A percentile compares a stretch with the other conserved stretches of the same genome.
phyloP scores from a whole-genome alignment of 2,888 invertebrate genomes.

The Tetanocera ferruginea region DNA sequence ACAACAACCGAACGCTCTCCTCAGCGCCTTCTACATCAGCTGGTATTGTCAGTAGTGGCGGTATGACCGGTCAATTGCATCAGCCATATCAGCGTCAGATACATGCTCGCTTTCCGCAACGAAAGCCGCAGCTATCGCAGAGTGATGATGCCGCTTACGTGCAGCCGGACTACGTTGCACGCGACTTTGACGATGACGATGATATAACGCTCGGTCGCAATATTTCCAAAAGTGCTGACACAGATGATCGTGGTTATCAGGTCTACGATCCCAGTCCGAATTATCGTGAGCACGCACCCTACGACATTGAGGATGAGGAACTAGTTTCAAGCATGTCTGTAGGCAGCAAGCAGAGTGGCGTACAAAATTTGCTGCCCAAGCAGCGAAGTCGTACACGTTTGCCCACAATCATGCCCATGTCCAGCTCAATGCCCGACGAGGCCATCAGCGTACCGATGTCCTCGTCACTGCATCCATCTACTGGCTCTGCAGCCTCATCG shows the following conservation, averaged over 20 bases:
- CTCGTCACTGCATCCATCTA: constrained; percentile 60
- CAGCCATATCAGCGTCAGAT: constrained; percentile 44
- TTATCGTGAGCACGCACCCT: constrained; percentile 54
- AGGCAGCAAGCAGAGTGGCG: constrained; percentile 55
- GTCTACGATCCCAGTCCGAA: constrained; percentile 65
- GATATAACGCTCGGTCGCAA: constrained; percentile 9
- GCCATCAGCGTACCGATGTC: constrained; percentile 51
- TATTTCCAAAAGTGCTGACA: constrained; percentile 36
- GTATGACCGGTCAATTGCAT: constrained; percentile 20
- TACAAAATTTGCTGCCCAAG: constrained; percentile 59
- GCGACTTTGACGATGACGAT: constrained; percentile 32
- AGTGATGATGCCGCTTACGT: constrained; percentile 58
- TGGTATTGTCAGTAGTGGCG: constrained; percentile 50
- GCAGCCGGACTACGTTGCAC: constrained; percentile 56
- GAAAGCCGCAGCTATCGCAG: constrained; percentile 27
- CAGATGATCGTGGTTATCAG: constrained; percentile 60
- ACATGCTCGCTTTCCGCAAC: constrained; percentile 25
- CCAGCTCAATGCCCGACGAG: constrained; percentile 64
- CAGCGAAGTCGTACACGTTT: constrained; percentile 44
- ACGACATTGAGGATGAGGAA: constrained; percentile 49
- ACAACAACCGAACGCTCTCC: constrained; percentile 53
- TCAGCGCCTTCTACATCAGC: constrained; percentile 63
- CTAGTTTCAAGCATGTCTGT: constrained; percentile 46
- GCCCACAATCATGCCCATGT: constrained; percentile 57
- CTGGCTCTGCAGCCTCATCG: constrained; percentile 63